Evolutionary conservation across 2,888 invertebrate genomes (phyloP).

Genomic region (Hypselothyrea guttata): DNA sequence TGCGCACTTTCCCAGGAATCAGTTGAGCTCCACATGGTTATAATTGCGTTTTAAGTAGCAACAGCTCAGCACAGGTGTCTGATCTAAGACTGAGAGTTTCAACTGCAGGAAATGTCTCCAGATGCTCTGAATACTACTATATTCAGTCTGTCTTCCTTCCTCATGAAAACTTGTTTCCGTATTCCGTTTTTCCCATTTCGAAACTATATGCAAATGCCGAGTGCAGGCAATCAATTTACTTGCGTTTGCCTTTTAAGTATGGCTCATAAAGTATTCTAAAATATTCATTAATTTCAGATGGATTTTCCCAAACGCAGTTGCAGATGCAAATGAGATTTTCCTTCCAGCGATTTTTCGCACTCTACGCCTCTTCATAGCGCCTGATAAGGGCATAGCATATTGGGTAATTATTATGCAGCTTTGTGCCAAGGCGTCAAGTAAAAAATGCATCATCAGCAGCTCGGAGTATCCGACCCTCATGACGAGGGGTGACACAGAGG

Average conservation of each 20-base stretch:
- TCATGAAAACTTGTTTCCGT: constrained; percentile 19
- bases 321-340: constrained; percentile 66
- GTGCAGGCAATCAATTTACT: constrained; percentile 40
- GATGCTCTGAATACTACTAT: no score
- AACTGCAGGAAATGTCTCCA: constrained; percentile 24
- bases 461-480: constrained; percentile 33
- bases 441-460: constrained; percentile 54
- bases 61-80: constrained; percentile 56
- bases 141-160: not conserved
- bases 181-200: not conserved
- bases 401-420: constrained; percentile 71
- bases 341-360: constrained; percentile 76
- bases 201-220: constrained; percentile 43
- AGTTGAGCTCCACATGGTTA: constrained; percentile 42
- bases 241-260: constrained; percentile 45
- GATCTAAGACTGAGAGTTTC: not conserved
- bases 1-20: constrained; percentile 55
- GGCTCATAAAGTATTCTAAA: constrained; percentile 71
- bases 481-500: constrained; percentile 44
- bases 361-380: constrained; percentile 59
- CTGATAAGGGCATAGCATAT: constrained; percentile 73
- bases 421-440: constrained; percentile 74
- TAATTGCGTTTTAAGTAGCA: constrained; percentile 71
- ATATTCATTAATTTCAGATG: constrained; percentile 69
- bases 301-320: constrained; percentile 33